These are phyloP conservation scores for Torymus texanus DNA, from an alignment of 2,888 invertebrate species.

Conservation along the genomic window DNA sequence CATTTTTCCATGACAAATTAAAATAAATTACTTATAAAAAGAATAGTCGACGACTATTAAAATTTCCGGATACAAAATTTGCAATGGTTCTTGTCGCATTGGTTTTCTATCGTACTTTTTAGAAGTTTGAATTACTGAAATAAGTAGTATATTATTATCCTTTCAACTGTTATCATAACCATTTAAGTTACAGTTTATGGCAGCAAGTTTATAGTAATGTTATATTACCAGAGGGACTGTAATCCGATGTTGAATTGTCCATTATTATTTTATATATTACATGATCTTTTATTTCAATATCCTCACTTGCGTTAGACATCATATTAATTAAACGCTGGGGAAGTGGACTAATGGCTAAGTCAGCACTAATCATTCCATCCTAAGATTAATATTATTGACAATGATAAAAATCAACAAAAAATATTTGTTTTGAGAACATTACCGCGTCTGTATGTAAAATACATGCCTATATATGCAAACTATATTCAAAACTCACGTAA, in stretches of 20 bases:
- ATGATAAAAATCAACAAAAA: not conserved
- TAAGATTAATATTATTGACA: slow-evolving; percentile 11
- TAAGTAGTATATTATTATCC: not conserved
- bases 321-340: slow-evolving; percentile 44
- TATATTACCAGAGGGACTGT: slow-evolving; percentile 15
- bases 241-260: slow-evolving; percentile 20
- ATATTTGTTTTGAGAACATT: not conserved
- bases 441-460: too few relatives aligned
- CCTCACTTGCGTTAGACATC: slow-evolving; percentile 28
- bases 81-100: slow-evolving; percentile 27
- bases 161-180: not conserved
- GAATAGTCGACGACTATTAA: slow-evolving; percentile 49
- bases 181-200: too few relatives aligned
- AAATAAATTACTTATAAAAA: slow-evolving; percentile 43
- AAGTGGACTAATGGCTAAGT: slow-evolving; percentile 53
- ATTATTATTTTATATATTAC: slow-evolving; percentile 44
- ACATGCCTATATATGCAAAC: too few relatives aligned
- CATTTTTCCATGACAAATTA: not conserved
- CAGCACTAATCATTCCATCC: slow-evolving; percentile 43
- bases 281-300: slow-evolving; percentile 37
- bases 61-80: slow-evolving; percentile 46
- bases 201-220: not conserved
- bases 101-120: slow-evolving; percentile 15
- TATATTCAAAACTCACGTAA: slow-evolving; percentile 34
- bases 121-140: not conserved